Evolutionary conservation across 2,113 vertebrate genomes (phyloP), one percentile per base, ranked within the genome.

Genomic region (Cyanistes caeruleus): DNA sequence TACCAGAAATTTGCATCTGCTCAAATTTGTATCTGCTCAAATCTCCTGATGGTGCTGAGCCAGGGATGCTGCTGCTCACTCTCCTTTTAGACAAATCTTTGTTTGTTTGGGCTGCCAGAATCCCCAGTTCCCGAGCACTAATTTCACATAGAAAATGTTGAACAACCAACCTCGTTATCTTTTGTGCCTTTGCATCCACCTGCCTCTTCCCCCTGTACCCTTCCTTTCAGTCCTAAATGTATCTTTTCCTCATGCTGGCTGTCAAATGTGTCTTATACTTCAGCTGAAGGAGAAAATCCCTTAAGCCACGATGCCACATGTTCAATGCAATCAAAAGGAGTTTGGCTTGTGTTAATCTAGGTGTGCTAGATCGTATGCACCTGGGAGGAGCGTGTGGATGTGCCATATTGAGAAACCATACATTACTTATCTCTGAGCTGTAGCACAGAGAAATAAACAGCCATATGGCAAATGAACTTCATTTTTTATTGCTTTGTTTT

Each of bases 401-500:
- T 95, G 91, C 92, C 94, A 94, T 89, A 91, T 86, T 95, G 96
- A 96, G 94, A 55, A 94, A n/a, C 89, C 89, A 87, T 91, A 87
- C 87, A 97, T 96, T 97, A 96, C 96, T 96, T 95, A 92, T 94
- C 85, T 97, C 85, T 84, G 94, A 97, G 76, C 68, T 96, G 89
- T 65, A 86, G 73, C 91, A 87, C 79, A 89, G 81, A 97, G 96
- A 97, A 97, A 97, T 97, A 97, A 98, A 96, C 95, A 97, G 91
- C 97, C 98, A 98, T 97, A 98, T 98, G 98, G 98, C 96, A 96
- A 97, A 97, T 84, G 96, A 98, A 97, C 95, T 97, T 96, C 2
- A 0, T 30, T 94, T 92, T 98, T 98, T 97, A 98, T 95, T 94
- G 85, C 96, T 97, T 81, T 53, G 82, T 86, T 98, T 97, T 97